Evolutionary conservation across 2,888 invertebrate genomes (phyloP).

Genomic region (Scaptomyza polygonia): DNA sequence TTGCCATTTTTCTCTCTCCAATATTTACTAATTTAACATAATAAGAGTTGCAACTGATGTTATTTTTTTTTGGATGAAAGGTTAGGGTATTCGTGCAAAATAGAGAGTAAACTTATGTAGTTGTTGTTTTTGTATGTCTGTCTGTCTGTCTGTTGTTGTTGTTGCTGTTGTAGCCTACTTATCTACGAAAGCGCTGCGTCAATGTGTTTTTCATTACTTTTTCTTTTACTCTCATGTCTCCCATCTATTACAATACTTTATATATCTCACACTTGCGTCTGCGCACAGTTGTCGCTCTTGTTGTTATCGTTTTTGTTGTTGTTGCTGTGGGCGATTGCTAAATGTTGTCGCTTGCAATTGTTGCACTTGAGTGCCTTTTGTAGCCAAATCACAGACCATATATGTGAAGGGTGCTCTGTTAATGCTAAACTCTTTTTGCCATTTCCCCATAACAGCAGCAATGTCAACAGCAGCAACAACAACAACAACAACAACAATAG

Average conservation of each 20-base stretch:
- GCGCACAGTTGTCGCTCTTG: slow-evolving; percentile 7
- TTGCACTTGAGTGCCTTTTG: slow-evolving; percentile 58
- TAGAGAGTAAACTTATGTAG: not conserved
- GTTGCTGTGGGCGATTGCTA: slow-evolving; percentile 51
- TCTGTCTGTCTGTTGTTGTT: slow-evolving; percentile 7
- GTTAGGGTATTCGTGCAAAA: slow-evolving; percentile 12
- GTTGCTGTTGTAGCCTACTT: slow-evolving; percentile 46
- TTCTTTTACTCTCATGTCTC: slow-evolving; percentile 33
- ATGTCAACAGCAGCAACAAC: slow-evolving; percentile 35
- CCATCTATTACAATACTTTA: slow-evolving; percentile 19
- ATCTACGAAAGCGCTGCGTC: slow-evolving; percentile 42
- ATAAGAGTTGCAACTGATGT: not conserved
- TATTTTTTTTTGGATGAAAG: slow-evolving; percentile 3
- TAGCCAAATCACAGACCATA: slow-evolving; percentile 22
- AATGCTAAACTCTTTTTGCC: not conserved
- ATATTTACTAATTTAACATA: no score
- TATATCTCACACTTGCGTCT: slow-evolving; percentile 25
- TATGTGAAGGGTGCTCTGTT: slow-evolving; percentile 30
- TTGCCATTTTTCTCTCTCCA: no score
- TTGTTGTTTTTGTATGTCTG: slow-evolving; percentile 3
- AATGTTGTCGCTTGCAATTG: slow-evolving; percentile 34
- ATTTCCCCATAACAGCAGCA: slow-evolving; percentile 16
- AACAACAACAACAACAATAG: slow-evolving; percentile 25
- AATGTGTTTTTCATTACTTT: slow-evolving; percentile 41
- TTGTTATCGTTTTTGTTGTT: slow-evolving; percentile 1